A percentile compares a stretch with the other conserved stretches of the same genome.
These are phyloP conservation scores for Bujurquina vittata DNA, from an alignment of 2,113 vertebrate species.

Conservation along the genomic window DNA sequence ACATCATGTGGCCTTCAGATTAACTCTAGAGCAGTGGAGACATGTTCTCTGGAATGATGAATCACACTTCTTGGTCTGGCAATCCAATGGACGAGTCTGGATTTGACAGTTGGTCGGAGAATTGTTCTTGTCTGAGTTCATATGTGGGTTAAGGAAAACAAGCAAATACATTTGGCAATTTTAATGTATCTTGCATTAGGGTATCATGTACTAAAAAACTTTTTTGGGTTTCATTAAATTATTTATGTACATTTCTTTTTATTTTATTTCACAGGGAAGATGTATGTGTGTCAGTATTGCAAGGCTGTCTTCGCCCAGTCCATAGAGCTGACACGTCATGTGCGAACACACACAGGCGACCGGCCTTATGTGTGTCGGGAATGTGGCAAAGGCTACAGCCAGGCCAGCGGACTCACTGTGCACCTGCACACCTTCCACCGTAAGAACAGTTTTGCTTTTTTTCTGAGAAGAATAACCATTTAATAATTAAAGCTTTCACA, in stretches of 20 bases:
- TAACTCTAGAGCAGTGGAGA: no score
- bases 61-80: no score
- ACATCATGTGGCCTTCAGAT: no score
- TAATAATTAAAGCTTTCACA: no score
- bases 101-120: no score
- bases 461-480: background rate
- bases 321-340: constrained; percentile 88
- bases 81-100: no score
- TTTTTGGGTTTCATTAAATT: background rate
- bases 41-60: no score
- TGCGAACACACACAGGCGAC: constrained; percentile 89
- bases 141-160: no score
- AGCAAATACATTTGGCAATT: no score
- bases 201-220: background rate
- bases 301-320: constrained; percentile 89
- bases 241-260: background rate
- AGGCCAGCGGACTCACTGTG: constrained; percentile 89
- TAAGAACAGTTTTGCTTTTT: constrained; percentile 56
- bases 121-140: no score
- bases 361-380: constrained; percentile 89
- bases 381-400: constrained; percentile 91
- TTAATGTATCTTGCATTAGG: background rate
- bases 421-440: constrained; percentile 90
- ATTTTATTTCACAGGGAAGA: constrained; percentile 83
- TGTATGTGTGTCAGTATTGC: constrained; percentile 92